Evolutionary conservation across 2,888 invertebrate species (phyloP).

Genomic region (Hypena proboscidalis): DNA sequence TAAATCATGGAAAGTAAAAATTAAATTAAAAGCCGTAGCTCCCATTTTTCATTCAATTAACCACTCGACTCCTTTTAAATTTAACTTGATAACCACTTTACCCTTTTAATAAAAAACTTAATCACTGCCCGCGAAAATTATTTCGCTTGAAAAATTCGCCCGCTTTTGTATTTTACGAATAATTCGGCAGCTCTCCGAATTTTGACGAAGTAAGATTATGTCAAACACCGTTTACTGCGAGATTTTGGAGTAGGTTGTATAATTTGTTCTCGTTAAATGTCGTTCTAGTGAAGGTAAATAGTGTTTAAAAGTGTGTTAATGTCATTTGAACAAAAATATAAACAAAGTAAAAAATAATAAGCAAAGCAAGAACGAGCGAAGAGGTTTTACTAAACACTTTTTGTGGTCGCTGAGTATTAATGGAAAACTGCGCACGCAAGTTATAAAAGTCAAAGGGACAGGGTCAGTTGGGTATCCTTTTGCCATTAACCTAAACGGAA

Average conservation of each 20-base stretch:
- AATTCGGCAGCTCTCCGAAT: background rate
- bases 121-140: conserved; percentile 34
- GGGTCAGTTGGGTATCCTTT: conserved; percentile 29
- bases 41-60: conserved; percentile 46
- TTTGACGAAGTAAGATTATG: background rate
- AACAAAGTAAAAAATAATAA: too few relatives aligned
- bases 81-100: conserved; percentile 39
- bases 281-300: too few relatives aligned
- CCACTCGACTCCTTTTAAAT: conserved; percentile 35
- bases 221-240: background rate
- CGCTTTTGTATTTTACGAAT: conserved; percentile 16
- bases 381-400: conserved; percentile 15
- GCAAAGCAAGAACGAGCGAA: too few relatives aligned
- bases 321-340: conserved; percentile 5
- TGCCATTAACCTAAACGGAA: conserved; percentile 31
- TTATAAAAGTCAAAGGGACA: conserved; percentile 19
- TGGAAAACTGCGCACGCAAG: conserved; percentile 27
- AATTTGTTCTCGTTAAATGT: background rate
- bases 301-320: too few relatives aligned
- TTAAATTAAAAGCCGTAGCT: conserved; percentile 22
- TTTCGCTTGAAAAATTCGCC: conserved; percentile 14
- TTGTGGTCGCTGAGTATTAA: conserved; percentile 20
- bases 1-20: conserved; percentile 26
- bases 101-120: conserved; percentile 47
- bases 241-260: background rate